phyloP scores from a whole-genome alignment of 2,113 vertebrate genomes.

The Catagonus wagneri region DNA sequence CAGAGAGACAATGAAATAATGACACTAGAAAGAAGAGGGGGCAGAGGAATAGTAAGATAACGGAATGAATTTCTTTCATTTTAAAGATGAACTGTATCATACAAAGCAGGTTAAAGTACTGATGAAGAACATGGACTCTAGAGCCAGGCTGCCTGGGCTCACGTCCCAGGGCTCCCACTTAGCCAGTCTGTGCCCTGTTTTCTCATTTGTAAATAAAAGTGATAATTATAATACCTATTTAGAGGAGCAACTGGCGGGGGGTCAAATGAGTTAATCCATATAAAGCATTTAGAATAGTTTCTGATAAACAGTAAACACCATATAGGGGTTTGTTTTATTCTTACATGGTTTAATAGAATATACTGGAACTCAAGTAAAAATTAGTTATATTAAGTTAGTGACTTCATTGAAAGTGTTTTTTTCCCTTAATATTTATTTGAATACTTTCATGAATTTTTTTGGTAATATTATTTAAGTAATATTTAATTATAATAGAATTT shows the following conservation, averaged over 20 bases:
- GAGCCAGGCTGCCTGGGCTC: neutral
- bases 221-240: neutral
- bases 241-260: neutral
- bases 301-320: neutral
- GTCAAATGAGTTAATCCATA: neutral
- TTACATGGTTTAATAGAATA: neutral
- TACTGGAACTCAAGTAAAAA: conserved; percentile 25
- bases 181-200: neutral
- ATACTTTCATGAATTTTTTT: neutral
- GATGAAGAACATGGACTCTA: neutral
- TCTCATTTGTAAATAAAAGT: neutral
- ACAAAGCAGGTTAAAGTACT: neutral
- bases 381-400: conserved; percentile 14
- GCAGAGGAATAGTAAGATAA: neutral
- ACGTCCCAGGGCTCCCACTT: accelerated
- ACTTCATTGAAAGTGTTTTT: neutral
- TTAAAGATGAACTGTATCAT: neutral
- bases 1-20: neutral
- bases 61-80: neutral
- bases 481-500: neutral
- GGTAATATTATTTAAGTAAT: conserved; percentile 31
- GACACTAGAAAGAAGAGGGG: neutral
- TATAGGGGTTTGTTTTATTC: neutral
- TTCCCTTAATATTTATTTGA: conserved; percentile 47
- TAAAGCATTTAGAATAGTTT: neutral